Conservation (phyloP, 1,140 invertebrate genomes). For the Eumaeus atala region DNA sequence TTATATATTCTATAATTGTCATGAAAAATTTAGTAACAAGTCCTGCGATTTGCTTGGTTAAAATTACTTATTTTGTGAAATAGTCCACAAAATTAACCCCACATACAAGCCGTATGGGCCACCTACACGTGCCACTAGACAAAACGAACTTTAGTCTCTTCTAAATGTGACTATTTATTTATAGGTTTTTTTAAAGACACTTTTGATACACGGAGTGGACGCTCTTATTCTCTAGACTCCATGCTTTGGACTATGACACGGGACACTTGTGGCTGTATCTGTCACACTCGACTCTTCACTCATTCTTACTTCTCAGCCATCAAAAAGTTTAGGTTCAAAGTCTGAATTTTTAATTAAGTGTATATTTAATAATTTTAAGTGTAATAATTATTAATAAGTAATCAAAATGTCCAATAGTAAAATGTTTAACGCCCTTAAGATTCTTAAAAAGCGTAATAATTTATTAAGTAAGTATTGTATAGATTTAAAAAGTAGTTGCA, state of each 20-base stretch:
- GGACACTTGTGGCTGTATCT: slow-evolving; percentile 9
- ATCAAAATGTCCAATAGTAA: slow-evolving; percentile 59
- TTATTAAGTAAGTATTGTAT: slow-evolving; percentile 45
- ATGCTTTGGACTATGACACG: neutral
- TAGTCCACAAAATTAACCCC: too few relatives aligned
- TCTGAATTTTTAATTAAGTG: slow-evolving; percentile 49
- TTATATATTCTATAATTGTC: too few relatives aligned
- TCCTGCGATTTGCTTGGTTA: too few relatives aligned
- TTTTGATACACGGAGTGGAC: too few relatives aligned
- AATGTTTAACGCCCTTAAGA: slow-evolving; percentile 58
- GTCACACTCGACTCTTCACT: slow-evolving; percentile 14
- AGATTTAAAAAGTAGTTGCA: slow-evolving; percentile 6
- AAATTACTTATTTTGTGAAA: too few relatives aligned
- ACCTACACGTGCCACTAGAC: too few relatives aligned
- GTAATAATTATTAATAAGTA: slow-evolving; percentile 20
- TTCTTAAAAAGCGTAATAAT: slow-evolving; percentile 50
- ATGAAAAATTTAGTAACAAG: too few relatives aligned
- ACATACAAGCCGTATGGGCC: too few relatives aligned
- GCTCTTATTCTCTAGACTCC: too few relatives aligned
- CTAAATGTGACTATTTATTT: too few relatives aligned
- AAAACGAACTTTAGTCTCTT: too few relatives aligned
- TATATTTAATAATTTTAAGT: slow-evolving; percentile 28
- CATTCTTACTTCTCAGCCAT: slow-evolving; percentile 25
- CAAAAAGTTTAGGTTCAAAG: slow-evolving; percentile 71
- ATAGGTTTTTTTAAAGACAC: too few relatives aligned